Evolutionary conservation across 2,888 invertebrate species (phyloP).

Genomic region (Orthonychiurus folsomi): DNA sequence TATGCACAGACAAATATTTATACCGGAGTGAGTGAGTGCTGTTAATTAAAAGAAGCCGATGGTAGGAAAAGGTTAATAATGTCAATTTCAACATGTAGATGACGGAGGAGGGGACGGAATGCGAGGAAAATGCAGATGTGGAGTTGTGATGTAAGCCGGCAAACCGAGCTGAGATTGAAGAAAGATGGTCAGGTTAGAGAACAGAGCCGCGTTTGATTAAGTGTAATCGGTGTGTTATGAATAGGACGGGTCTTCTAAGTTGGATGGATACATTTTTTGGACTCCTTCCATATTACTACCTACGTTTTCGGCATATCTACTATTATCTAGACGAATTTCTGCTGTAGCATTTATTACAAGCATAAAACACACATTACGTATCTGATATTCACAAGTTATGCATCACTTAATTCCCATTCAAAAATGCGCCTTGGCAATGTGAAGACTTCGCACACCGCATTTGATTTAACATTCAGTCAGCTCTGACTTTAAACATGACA

Average conservation of each 20-base stretch:
- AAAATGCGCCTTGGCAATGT: neutral
- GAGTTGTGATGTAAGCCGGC: constrained; percentile 13
- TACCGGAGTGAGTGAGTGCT: too few species aligned
- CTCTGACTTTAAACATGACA: neutral
- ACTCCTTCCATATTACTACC: constrained; percentile 13
- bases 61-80: too few species aligned
- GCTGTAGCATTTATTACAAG: neutral
- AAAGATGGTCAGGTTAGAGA: constrained; percentile 15
- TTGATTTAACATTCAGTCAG: neutral
- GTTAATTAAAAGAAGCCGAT: too few species aligned
- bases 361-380: neutral
- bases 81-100: too few species aligned
- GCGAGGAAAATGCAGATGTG: too few species aligned
- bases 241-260: constrained; percentile 12
- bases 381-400: neutral
- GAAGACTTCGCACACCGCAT: too few species aligned
- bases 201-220: constrained; percentile 12
- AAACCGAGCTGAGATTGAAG: constrained; percentile 9
- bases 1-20: too few species aligned
- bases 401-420: constrained; percentile 1
- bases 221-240: constrained; percentile 14
- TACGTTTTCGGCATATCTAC: constrained; percentile 14
- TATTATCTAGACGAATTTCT: constrained; percentile 18
- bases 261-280: constrained; percentile 16
- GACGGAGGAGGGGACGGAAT: too few species aligned